Percentiles rank a stretch among this genome's conserved stretches.
These are phyloP conservation scores for Callimorpha dominula DNA, from an alignment of 2,888 invertebrate genomes.

Conservation along the genomic window DNA sequence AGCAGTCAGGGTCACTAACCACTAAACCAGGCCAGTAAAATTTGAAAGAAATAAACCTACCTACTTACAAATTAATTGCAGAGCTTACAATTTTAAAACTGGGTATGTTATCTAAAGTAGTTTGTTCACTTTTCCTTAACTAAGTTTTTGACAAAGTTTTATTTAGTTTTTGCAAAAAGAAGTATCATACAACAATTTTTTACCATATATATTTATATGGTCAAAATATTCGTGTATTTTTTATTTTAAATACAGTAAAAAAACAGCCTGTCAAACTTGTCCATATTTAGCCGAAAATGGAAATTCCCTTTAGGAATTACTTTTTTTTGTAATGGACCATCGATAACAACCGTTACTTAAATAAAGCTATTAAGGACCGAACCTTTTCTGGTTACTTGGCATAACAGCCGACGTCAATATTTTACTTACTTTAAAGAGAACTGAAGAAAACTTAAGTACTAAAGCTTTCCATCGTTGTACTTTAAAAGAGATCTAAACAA, in stretches of 20 bases:
- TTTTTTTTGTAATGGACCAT: not conserved
- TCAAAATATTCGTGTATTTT: not conserved
- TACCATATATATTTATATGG: not conserved
- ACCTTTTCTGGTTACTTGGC: conserved; percentile 18
- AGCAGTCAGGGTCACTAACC: too few species aligned
- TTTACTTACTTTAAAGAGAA: conserved; percentile 26
- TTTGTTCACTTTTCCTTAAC: too few species aligned
- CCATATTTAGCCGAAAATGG: not conserved
- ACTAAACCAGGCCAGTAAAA: too few species aligned
- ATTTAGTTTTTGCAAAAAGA: too few species aligned
- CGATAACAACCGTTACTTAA: not conserved
- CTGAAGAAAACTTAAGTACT: conserved; percentile 23
- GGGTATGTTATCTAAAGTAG: too few species aligned
- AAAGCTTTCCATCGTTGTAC: conserved; percentile 27
- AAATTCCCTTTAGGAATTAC: not conserved
- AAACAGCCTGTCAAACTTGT: not conserved
- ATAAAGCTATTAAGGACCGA: not conserved
- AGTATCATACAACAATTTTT: not conserved
- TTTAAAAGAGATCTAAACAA: conserved; percentile 14
- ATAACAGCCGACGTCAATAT: conserved; percentile 35
- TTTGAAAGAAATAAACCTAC: too few species aligned
- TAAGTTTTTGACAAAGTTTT: too few species aligned
- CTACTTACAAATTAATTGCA: too few species aligned
- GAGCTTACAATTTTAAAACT: too few species aligned
- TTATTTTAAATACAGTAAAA: not conserved